These are phyloP conservation scores for Stenodema calcarata DNA, from an alignment of 2,888 invertebrate species.

Conservation along the genomic window DNA sequence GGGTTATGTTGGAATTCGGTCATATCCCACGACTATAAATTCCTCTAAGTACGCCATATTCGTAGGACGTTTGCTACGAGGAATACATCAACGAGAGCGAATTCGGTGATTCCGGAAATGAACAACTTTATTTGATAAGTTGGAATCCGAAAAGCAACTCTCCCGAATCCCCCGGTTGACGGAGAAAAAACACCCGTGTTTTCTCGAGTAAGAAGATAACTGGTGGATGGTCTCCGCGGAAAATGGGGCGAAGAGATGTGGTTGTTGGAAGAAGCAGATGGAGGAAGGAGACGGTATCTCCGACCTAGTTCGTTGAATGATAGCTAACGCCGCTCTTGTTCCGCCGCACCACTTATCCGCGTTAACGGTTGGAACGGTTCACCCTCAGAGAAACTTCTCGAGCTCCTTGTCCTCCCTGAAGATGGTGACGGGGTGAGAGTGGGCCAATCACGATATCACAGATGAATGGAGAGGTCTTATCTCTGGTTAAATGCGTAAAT, in stretches of 20 bases:
- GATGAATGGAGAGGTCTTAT: background rate
- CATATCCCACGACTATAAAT: too few species aligned
- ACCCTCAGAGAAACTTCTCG: conserved; percentile 9
- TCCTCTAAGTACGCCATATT: too few species aligned
- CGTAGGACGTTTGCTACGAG: too few species aligned
- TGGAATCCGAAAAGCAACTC: background rate
- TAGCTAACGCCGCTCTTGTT: conserved; percentile 38
- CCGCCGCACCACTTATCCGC: conserved; percentile 40
- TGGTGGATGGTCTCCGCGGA: background rate
- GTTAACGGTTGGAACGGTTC: conserved; percentile 43
- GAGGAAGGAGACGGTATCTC: conserved; percentile 30
- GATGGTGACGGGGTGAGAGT: background rate
- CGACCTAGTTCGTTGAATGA: conserved; percentile 43
- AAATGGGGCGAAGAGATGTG: background rate
- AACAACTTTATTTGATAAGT: background rate
- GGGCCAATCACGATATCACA: background rate
- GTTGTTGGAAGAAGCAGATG: conserved; percentile 17
- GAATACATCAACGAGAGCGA: too few species aligned
- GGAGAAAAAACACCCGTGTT: conserved; percentile 3
- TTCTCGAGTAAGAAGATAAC: conserved; percentile 31
- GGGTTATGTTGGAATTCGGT: too few species aligned
- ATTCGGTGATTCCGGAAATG: too few species aligned
- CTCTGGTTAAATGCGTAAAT: too few species aligned
- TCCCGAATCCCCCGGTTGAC: background rate
- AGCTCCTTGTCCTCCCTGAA: background rate